Conservation (phyloP, 2,113 vertebrate genomes). For the Brachyhypopomus occidentalis region DNA sequence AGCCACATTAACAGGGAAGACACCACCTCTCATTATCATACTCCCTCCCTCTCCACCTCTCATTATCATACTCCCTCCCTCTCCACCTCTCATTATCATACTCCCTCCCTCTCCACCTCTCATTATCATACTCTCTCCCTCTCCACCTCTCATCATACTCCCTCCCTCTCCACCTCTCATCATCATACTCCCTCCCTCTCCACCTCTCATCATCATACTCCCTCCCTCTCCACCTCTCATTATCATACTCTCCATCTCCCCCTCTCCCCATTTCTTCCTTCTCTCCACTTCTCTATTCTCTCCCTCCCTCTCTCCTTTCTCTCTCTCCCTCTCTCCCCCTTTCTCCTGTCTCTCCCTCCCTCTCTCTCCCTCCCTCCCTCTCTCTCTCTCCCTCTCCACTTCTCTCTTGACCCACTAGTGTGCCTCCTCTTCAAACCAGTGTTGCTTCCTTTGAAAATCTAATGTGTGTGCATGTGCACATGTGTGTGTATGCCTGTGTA, state of each 20-base stretch:
- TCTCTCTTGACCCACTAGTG: conserved; percentile 28
- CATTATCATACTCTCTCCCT: conserved; percentile 18
- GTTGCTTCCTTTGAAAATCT: conserved; percentile 44
- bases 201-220: background rate
- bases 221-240: conserved; percentile 38
- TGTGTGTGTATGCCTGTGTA: conserved; percentile 25
- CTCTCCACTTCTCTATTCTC: conserved; percentile 19
- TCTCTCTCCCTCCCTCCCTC: conserved; percentile 10
- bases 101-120: no score
- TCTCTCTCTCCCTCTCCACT: background rate
- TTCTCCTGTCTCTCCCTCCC: no score
- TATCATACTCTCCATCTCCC: conserved; percentile 28
- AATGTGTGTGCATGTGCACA: conserved; percentile 32
- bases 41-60: background rate
- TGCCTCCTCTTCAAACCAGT: conserved; percentile 41
- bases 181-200: background rate
- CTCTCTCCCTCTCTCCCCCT: conserved; percentile 9
- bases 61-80: conserved; percentile 16
- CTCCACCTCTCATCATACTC: background rate
- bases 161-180: conserved; percentile 6
- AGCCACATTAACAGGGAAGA: conserved; percentile 65
- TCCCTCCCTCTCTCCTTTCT: conserved; percentile 1
- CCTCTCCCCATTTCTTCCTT: background rate
- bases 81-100: conserved; percentile 1
- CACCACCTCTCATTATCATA: conserved; percentile 48